Evolutionary conservation across 2,113 vertebrate species (phyloP), one percentile per base, ranked within the genome.

Genomic region (Bufo gargarizans): DNA sequence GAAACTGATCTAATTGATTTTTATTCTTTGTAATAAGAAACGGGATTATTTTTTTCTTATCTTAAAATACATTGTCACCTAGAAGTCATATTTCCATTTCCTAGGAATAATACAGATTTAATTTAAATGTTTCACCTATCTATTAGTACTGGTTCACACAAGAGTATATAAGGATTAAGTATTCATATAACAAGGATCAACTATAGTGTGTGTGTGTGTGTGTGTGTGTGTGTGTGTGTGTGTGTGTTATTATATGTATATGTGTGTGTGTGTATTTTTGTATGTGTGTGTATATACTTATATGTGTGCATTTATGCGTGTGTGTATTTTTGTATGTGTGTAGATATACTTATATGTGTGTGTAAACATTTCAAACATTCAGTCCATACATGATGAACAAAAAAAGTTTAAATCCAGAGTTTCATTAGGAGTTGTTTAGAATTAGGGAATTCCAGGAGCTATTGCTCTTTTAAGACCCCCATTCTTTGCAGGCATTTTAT

Each of bases 1-100:
- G 95, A 95, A 96, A 95, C 94, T 94, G 94, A 94, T 95, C 91
- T 92, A 92, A 95, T 95, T 94, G 94, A 95, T 94, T 95, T 93
- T 92, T 92, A 92, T 81, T 61, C 71, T 19, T 72, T 49, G 33
- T 92, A 92, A 90, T 93, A 93, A 93, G 93, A 89, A 91, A 94
- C 4, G 93, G 93, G 94, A 94, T 93, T 94, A 95, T 94, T 94
- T 6, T 61, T 65, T 95, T 94, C 94, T 96, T 95, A 93, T 95
- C 94, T 95, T 95, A 95, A 95, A 92, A 94, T 93, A 94, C 94
- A 94, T 91, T 86, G 93, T 94, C 94, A 93, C 93, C 93, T 94
- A 95, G 92, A 92, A 95, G 94, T 94, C 53, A 53, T 6, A 53
- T 6, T 53, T 33, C 33, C 33, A 33, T 33, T 33, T 33, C 33